A percentile compares a stretch with the other conserved stretches of the same genome.
Evolutionary conservation across 2,797 vertebrate genomes (phyloP).

Genomic region (Neoniphon sammara): DNA sequence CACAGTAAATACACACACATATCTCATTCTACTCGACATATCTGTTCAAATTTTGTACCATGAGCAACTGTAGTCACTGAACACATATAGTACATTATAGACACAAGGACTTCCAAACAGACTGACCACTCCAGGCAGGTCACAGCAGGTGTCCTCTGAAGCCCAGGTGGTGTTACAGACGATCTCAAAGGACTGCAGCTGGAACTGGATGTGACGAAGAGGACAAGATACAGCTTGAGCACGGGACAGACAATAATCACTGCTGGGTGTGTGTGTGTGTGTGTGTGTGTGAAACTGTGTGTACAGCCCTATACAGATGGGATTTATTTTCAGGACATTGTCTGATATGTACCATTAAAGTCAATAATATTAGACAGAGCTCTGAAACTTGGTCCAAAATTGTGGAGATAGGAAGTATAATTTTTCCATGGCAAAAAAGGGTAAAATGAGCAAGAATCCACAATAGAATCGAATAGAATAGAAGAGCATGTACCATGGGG

Average conservation of each 20-base stretch:
- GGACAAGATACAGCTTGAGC: neutral
- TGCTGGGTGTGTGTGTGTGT: neutral
- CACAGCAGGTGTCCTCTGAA: slow-evolving; percentile 89
- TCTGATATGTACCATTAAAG: neutral
- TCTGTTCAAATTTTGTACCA: neutral
- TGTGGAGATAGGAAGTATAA: too few relatives aligned
- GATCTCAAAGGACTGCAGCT: slow-evolving; percentile 90
- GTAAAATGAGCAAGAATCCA: too few relatives aligned
- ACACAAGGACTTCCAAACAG: neutral
- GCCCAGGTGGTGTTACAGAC: slow-evolving; percentile 88
- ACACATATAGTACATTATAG: neutral
- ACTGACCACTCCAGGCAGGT: slow-evolving; percentile 89
- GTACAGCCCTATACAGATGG: too few relatives aligned
- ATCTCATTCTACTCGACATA: neutral
- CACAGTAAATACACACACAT: neutral
- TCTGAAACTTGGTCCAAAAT: too few relatives aligned
- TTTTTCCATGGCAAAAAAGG: too few relatives aligned
- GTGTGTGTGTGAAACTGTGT: too few relatives aligned
- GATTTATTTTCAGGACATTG: too few relatives aligned
- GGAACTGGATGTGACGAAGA: slow-evolving; percentile 81
- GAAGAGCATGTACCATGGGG: too few relatives aligned
- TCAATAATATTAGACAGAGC: too few relatives aligned
- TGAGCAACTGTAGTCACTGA: neutral
- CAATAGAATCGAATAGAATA: too few relatives aligned
- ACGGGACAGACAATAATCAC: neutral